Evolutionary conservation across 2,888 invertebrate species (phyloP), one percentile per base, ranked within the genome.

Genomic region (Acronicta alni): DNA sequence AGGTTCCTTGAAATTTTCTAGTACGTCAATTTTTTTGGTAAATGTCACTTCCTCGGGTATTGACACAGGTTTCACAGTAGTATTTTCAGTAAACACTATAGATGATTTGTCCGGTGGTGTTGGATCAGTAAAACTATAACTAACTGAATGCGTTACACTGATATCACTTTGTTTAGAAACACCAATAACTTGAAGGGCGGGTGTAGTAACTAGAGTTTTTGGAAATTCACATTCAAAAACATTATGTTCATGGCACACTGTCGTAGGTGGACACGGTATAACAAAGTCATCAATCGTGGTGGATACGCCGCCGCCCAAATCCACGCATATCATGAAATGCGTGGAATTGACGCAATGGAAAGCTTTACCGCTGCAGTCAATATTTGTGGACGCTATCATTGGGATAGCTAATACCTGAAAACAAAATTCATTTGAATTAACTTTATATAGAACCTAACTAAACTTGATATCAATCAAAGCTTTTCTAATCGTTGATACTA

Each of bases 261-360:
- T 93, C 16, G 85, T 79, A 1, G 80, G 76, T 12, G 93, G 93
- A 70, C 94, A 94, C 7, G 81, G 84, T 70, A 93, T 88, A 5
- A 89, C 57, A 65, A 89, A 87, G 66, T 89, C 85, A 52, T 92
- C 93, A 14, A 93, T 84, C 2, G 94, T 91, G 42, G 81, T 84
- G 10, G 91, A 91, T 12, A 90, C 70, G 41, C 92, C 92, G 35
- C 83, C 85, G 18, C 93, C 94, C 39, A 92, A 79, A 70, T 94
- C 92, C 39, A 94, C 92, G 75, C 95, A 95, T 77, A 94, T 91
- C 83, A 90, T 89, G 70, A 95, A 95, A 80, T 92, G 92, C 49
- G 93, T 92, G 56, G 90, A 82, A 75, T 93, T 91, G 42, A 90
- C 77, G 69, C 95, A 95, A 68, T 90, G 87, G 75, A 95, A 95